Base-by-base conservation (phyloP, 92 coral and sea anemone species). In the Nematostella vectensis region DNA sequence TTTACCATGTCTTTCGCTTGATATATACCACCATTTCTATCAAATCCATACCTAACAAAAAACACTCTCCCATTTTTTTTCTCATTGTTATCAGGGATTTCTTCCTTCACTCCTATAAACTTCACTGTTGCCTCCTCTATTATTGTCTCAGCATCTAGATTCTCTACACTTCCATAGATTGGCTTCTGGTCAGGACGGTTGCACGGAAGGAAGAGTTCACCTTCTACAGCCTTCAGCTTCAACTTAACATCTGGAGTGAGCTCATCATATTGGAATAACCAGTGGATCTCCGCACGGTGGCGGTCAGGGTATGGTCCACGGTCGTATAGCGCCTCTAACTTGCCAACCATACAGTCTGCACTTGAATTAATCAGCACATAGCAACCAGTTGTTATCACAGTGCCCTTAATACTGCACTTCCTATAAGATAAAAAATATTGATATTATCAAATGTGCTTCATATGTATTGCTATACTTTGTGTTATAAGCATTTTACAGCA, bases 141-240 rank as follows among this genome's bases (percentile, higher is more conserved):
- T 27, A 89, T 85, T 0, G 89, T 70, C 68, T 85, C 89, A 12
- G 89, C 95, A 63, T 89, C 81, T 17, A 89, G 51, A 2, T 67
- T 75, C n/a, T 66, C 89, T 23, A 56, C 15, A 16, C 55, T 52
- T 16, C 75, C 39, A 22, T 15, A 27, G 2, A 28, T 25, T 27
- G 60, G 61, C 27, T 29, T 23, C 22, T 52, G 63, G 44, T 66
- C 68, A 0, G 65, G 61, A 25, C 40, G 40, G 18, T 51, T 49
- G 13, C 63, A 43, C 0, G 97, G 95, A 53, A 79, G 58, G 47
- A 80, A 85, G 1, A 89, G 61, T 48, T 89, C 97, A 15, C 68
- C 55, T 18, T 54, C 22, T 31, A n/a, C 4, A 23, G 47, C 37
- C 50, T 66, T 30, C n/a, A 57, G 55, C 15, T 58, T 12, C 29